Evolutionary conservation across 2,888 invertebrate genomes (phyloP).

Genomic region (Cylloceria caligata): DNA sequence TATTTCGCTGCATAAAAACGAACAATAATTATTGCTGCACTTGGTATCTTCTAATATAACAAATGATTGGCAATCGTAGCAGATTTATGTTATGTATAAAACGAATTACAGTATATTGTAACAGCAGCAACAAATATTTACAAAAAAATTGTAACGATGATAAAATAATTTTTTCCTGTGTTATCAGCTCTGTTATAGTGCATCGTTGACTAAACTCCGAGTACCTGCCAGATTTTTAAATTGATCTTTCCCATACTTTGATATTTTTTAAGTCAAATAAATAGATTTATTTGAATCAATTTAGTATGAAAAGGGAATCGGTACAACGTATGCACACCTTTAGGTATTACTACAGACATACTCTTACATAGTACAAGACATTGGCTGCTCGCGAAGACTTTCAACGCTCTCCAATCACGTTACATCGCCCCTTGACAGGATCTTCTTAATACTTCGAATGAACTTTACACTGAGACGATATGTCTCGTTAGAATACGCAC

Average conservation of each 20-base stretch:
- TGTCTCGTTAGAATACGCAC: conserved; percentile 13
- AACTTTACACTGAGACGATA: not conserved
- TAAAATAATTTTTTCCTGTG: too few relatives aligned
- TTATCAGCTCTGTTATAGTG: too few relatives aligned
- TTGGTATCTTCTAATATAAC: too few relatives aligned
- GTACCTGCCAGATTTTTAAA: too few relatives aligned
- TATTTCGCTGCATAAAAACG: too few relatives aligned
- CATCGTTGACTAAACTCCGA: not conserved
- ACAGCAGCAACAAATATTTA: too few relatives aligned
- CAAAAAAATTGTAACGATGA: too few relatives aligned
- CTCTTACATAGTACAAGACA: not conserved
- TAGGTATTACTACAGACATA: not conserved
- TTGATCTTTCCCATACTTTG: not conserved
- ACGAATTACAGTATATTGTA: too few relatives aligned
- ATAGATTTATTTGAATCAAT: not conserved
- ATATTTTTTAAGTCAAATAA: not conserved
- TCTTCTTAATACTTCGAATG: conserved; percentile 19
- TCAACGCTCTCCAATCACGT: conserved; percentile 16
- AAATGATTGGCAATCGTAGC: too few relatives aligned
- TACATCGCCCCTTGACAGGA: conserved; percentile 8
- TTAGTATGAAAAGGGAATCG: not conserved
- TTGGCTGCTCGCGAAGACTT: not conserved
- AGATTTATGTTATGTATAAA: too few relatives aligned
- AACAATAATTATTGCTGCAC: too few relatives aligned
- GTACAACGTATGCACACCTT: not conserved